Evolutionary conservation across 2,888 invertebrate genomes (phyloP), one percentile per base, ranked within the genome.

Genomic region (Linhomoeus sp.): DNA sequence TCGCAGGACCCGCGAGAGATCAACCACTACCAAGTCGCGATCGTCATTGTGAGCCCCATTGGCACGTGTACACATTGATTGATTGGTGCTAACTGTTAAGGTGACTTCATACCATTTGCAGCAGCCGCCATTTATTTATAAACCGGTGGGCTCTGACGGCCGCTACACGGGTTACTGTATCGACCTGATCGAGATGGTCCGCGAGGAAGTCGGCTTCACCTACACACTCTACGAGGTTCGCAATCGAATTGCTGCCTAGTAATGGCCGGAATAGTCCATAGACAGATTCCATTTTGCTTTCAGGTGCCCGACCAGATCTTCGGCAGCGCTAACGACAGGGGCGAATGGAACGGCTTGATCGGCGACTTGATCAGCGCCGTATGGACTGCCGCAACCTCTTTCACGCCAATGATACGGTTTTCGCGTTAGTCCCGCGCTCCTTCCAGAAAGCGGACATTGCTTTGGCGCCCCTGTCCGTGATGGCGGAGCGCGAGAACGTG

Each of bases 401-500:
- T n/a, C n/a, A n/a, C n/a, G n/a, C n/a, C n/a, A n/a, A n/a, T n/a
- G n/a, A n/a, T n/a, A n/a, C n/a, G n/a, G n/a, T 42, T 22, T n/a
- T n/a, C 17, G 17, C 17, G 15, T 20, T 9, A 17, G 48, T 36
- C 41, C 12, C 7, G 19, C 43, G 22, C n/a, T 9, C 7, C 15
- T 25, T 41, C 5, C 58, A 75, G 72, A 75, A 77, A 57, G 92
- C 90, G 0, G 92, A 94, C 63, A 87, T 94, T 54, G 90, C 84
- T 0, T 67, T 94, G 12, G 85, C 86, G 1, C 83, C 90, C 0
- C 74, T 94, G 63, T 86, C 88, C 0, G 90, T 94, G 0, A 92
- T 90, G 86, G 90, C 92, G 0, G 92, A 92, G 61, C 72, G 94
- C 36, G 90, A 90, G 68, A 85, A 84, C 61, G 87, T 90, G 0